A percentile compares a stretch with the other conserved stretches of the same genome.
Evolutionary conservation across 2,113 vertebrate genomes (phyloP).

Genomic region (Mystacornis crossleyi): DNA sequence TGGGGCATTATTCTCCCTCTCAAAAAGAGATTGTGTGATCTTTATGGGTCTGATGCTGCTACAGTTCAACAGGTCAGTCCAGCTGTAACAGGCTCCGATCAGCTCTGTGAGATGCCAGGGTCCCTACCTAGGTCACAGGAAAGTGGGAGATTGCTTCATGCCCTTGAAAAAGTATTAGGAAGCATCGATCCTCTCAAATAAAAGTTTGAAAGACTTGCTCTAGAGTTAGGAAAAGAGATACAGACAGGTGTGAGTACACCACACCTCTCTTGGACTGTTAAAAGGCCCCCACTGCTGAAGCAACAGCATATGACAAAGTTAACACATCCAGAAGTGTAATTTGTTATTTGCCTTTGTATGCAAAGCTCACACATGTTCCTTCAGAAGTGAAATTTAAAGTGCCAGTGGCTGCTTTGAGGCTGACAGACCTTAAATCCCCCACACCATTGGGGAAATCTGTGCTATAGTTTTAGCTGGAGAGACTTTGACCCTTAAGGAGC

Average conservation of each 20-base stretch:
- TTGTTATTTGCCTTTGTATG: conserved; percentile 14
- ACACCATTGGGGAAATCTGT: not conserved
- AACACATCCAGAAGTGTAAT: not conserved
- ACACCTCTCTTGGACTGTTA: not conserved
- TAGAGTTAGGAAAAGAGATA: not conserved
- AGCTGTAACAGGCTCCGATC: not conserved
- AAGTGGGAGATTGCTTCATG: not conserved
- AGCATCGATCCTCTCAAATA: not conserved
- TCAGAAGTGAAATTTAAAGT: conserved; percentile 27
- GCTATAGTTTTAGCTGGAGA: not conserved
- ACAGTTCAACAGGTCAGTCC: not conserved
- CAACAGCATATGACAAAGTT: not conserved
- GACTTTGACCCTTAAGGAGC: not conserved
- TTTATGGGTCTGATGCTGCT: not conserved
- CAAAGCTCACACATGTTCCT: not conserved
- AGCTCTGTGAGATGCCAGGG: not conserved
- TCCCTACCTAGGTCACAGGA: not conserved
- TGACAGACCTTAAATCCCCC: not conserved
- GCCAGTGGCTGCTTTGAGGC: not conserved
- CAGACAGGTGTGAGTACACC: not conserved
- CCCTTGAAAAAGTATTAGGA: conserved; percentile 29
- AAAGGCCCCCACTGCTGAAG: not conserved
- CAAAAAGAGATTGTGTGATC: not conserved
- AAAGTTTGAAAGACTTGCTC: conserved; percentile 16
- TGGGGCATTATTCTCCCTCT: not conserved